Conservation (phyloP, 2,888 invertebrate genomes). For the Pristionchus entomophagus region DNA sequence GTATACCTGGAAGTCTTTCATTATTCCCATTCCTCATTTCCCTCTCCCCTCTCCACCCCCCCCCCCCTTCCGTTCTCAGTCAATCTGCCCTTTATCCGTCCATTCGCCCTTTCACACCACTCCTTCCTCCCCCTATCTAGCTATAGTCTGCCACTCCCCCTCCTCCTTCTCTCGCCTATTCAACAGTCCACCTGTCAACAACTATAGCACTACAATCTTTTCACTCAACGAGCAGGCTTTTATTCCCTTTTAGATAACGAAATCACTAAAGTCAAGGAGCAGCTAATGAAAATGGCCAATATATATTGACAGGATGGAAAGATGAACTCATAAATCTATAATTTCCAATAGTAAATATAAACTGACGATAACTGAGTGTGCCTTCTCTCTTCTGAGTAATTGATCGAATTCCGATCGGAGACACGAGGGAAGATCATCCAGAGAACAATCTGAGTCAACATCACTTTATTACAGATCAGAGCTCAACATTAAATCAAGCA, state of each 20-base stretch:
- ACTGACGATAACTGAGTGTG: neutral
- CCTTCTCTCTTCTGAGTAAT: constrained; percentile 9
- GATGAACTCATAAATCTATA: neutral
- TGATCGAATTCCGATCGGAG: neutral
- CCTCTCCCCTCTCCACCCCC: neutral
- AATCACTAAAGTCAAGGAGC: no score
- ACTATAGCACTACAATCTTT: neutral
- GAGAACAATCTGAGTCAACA: constrained; percentile 15
- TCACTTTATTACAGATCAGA: neutral
- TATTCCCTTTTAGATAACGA: no score
- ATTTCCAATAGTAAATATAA: neutral
- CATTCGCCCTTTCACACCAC: neutral
- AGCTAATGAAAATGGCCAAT: neutral
- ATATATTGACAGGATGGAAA: neutral
- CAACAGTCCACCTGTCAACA: neutral
- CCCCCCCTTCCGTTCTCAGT: neutral
- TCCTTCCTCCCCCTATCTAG: neutral
- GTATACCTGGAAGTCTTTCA: neutral
- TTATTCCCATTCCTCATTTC: no score
- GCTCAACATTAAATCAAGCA: neutral
- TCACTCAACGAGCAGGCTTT: neutral
- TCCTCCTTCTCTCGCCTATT: neutral
- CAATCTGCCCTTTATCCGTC: neutral
- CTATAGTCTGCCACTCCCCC: neutral
- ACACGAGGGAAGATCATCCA: neutral